Evolutionary conservation across 1,140 invertebrate genomes (phyloP), one percentile per base, ranked within the genome.

Genomic region (Cydia amplana): DNA sequence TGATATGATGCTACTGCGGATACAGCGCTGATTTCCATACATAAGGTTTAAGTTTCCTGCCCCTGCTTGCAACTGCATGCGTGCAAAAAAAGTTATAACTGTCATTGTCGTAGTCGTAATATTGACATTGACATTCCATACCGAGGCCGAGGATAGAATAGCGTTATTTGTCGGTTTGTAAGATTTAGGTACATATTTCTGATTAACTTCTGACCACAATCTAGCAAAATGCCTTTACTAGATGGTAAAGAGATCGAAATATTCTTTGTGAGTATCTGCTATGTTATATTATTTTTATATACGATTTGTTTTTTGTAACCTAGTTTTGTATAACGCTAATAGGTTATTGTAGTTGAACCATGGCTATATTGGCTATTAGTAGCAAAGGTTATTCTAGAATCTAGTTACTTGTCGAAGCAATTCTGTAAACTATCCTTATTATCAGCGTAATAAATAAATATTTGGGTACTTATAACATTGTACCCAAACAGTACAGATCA

Each of bases 171-270:
- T 60, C 55, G 55, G 55, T 20, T 60, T 23, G 20, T 23, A 12
- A 23, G 23, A 60, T 1, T 60, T 67, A n/a, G n/a, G n/a, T n/a
- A 16, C 40, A 40, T 40, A 18, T 28, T 16, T 28, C 12, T 16
- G 12, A 16, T 18, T 20, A 9, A 70, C n/a, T 40, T 70, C 7
- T 1, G 16, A 43, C 28, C n/a, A 67, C 65, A 49, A 67, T 63
- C n/a, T 60, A 73, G 73, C 49, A 91, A 80, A 80, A 93, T 93
- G 93, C 91, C 93, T 74, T 73, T 88, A 64, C 82, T 93, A 1
- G 91, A 93, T 78, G 88, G 87, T 23, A 92, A 93, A 81, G 89
- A 93, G 88, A 88, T 91, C 63, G 91, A 92, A 49, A 91, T 93
- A 80, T 90, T 92, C 76, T 93, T 93, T 75, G 93, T 93, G 90